Conservation (phyloP, 1,140 invertebrate genomes). For the Dryas iulia region DNA sequence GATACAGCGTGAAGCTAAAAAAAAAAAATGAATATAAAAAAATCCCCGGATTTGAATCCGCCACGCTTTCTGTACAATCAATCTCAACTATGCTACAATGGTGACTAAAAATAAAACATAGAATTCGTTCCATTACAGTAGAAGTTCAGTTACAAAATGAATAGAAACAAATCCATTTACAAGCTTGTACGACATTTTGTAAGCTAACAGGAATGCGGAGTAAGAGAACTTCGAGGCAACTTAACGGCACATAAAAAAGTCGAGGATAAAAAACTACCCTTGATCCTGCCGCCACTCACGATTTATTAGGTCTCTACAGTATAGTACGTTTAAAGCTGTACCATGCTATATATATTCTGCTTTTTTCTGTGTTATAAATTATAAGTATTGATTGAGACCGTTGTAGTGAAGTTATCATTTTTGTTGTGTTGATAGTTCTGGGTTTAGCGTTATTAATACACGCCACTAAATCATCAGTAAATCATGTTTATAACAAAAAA, state of each 20-base stretch:
- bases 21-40: too few relatives aligned
- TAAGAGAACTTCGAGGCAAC: constrained; percentile 13
- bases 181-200: background rate
- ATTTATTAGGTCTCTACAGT: constrained; percentile 12
- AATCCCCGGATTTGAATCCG: too few relatives aligned
- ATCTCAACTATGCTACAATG: background rate
- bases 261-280: constrained; percentile 13
- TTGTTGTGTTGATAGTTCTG: too few relatives aligned
- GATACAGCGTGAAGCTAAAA: too few relatives aligned
- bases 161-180: background rate
- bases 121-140: background rate
- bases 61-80: too few relatives aligned
- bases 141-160: background rate
- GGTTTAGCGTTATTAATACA: too few relatives aligned
- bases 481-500: too few relatives aligned
- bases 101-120: background rate
- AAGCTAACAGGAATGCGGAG: constrained; percentile 10
- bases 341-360: background rate
- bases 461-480: too few relatives aligned
- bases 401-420: too few relatives aligned
- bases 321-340: background rate
- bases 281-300: constrained; percentile 4
- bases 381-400: too few relatives aligned
- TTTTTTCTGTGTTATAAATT: background rate
- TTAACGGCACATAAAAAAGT: constrained; percentile 12